A percentile compares a stretch with the other conserved stretches of the same genome.
Evolutionary conservation across 2,888 invertebrate species (phyloP).

Genomic region (Augochlorella aurata): DNA sequence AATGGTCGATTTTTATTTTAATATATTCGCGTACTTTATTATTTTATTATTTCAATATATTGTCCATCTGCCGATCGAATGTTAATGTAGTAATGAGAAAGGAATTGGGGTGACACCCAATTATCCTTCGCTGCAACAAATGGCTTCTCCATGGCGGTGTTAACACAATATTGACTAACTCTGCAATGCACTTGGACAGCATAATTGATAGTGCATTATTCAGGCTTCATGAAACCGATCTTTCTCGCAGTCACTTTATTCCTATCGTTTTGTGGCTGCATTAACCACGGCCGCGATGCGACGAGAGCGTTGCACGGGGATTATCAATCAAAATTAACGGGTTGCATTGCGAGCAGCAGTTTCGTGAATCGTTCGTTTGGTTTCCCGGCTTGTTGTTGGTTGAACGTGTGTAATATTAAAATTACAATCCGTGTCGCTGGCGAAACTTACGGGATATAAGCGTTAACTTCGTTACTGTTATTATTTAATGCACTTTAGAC

Average conservation of each 20-base stretch:
- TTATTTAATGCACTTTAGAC: not conserved
- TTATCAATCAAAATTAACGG: constrained; percentile 29
- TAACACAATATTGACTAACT: not conserved
- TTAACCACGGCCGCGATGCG: constrained; percentile 1
- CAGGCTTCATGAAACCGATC: constrained; percentile 17
- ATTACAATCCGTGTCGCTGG: not conserved
- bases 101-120: not conserved
- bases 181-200: not conserved
- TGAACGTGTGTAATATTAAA: not conserved
- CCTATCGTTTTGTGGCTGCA: constrained; percentile 16
- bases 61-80: no score
- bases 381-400: not conserved
- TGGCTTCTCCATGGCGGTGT: not conserved
- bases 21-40: no score
- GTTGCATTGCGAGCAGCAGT: constrained; percentile 24
- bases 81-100: not conserved
- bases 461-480: not conserved
- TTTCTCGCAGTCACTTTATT: constrained; percentile 23
- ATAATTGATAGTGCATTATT: constrained; percentile 16
- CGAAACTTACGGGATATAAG: not conserved
- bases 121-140: not conserved
- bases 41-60: no score
- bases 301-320: constrained; percentile 7
- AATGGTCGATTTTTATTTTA: no score
- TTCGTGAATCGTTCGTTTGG: constrained; percentile 26